Percentiles rank a stretch among this genome's conserved stretches.
These are phyloP conservation scores for Brachionus koreanus DNA, from an alignment of 1,140 invertebrate genomes.

Conservation along the genomic window DNA sequence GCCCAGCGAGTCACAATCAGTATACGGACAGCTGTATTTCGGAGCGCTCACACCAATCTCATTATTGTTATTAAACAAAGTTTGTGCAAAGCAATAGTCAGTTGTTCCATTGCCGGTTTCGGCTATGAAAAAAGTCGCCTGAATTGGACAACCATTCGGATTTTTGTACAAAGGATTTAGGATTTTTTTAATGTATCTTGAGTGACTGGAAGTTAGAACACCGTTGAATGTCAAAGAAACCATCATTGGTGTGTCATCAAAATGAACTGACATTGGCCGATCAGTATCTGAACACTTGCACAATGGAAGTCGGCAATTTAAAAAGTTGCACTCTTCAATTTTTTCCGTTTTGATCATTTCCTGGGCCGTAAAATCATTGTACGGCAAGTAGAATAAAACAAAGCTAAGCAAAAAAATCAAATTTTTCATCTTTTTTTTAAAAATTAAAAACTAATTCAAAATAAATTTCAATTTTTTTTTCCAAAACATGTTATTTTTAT, in stretches of 20 bases:
- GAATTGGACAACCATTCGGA: slow-evolving; percentile 42
- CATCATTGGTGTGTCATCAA: slow-evolving; percentile 39
- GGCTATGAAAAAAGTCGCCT: slow-evolving; percentile 16
- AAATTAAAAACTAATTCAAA: background rate
- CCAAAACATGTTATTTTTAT: background rate
- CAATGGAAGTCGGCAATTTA: slow-evolving; percentile 32
- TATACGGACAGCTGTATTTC: slow-evolving; percentile 29
- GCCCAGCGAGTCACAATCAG: slow-evolving; percentile 17
- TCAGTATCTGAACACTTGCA: slow-evolving; percentile 38
- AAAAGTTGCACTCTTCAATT: slow-evolving; percentile 38
- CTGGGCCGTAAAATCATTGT: background rate
- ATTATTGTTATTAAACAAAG: slow-evolving; percentile 39
- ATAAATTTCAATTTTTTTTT: background rate
- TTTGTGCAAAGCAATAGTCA: slow-evolving; percentile 29
- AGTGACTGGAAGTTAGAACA: background rate
- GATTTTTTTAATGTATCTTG: slow-evolving; percentile 14
- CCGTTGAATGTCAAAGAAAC: background rate
- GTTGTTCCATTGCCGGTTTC: slow-evolving; percentile 22
- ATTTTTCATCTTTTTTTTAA: background rate
- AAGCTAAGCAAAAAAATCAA: background rate
- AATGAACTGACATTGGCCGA: background rate
- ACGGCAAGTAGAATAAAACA: background rate
- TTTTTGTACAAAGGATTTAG: slow-evolving; percentile 35
- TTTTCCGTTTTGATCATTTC: slow-evolving; percentile 4
- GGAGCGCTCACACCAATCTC: background rate